Evolutionary conservation across 2,113 vertebrate species (phyloP), one percentile per base, ranked within the genome.

Genomic region (Elachura formosa): DNA sequence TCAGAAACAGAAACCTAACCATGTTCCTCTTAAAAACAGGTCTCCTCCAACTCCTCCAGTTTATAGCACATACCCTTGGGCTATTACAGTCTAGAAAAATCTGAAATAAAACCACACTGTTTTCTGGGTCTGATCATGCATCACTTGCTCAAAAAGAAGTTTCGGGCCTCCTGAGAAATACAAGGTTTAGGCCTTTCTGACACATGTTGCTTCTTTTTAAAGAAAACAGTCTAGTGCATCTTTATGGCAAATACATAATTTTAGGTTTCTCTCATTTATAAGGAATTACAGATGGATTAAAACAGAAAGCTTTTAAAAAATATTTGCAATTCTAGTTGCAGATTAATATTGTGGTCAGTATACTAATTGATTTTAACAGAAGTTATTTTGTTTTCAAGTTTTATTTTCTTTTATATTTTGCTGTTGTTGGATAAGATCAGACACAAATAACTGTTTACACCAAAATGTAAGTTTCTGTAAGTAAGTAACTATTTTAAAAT

Each of bases 61-160:
- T 97, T 96, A 96, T 96, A 95, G 94, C 90, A 90, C 40, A 69
- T 93, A 90, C 79, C 93, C 79, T 86, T 84, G 75, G 87, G 93
- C 90, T 91, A 93, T 94, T 93, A 52, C 75, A 95, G 91, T 96
- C 90, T 94, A 96, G 93, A 94, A 96, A 96, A 96, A 88, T 88
- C 94, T 86, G 94, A 96, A 95, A 93, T 96, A 95, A 96, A 95
- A 55, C 67, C 91, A 88, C 79, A 75, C 64, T 74, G 55, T 93
- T 96, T 96, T 96, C 93, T 97, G 95, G 75, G 90, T 88, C 95
- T 94, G 94, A 83, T 96, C 93, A 93, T 74, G 87, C 90, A 86
- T 90, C 83, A 81, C 93, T 96, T 0, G 1, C 36, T 90, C 34
- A 91, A 83, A 90, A 75, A 84, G 25, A 61, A 90, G 22, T 81